Conservation (phyloP, 2,888 invertebrate genomes). For the Hartigia nigra region DNA sequence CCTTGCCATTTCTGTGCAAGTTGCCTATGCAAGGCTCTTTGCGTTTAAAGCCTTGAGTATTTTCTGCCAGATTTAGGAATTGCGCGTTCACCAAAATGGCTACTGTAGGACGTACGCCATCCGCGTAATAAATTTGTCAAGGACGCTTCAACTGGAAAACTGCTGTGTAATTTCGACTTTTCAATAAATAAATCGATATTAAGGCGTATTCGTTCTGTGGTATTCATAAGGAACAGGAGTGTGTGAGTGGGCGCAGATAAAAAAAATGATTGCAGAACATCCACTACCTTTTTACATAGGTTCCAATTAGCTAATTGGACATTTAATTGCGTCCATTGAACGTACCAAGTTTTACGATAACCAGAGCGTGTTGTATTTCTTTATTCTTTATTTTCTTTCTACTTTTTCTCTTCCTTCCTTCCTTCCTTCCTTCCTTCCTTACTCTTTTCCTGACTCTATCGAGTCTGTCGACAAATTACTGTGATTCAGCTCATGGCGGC, state of each 20-base stretch:
- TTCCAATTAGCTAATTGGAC: constrained; percentile 32
- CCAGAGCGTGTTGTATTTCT: constrained; percentile 34
- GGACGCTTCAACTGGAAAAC: neutral
- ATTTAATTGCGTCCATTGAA: constrained; percentile 30
- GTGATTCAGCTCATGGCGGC: constrained; percentile 22
- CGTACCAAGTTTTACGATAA: constrained; percentile 37
- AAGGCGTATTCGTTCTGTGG: neutral
- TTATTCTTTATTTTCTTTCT: constrained; percentile 15
- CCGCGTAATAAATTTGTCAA: neutral
- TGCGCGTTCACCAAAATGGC: neutral
- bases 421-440: neutral
- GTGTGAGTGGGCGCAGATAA: neutral
- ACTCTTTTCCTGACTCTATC: neutral
- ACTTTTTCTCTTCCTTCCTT: constrained; percentile 13
- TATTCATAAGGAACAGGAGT: neutral
- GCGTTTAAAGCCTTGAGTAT: neutral
- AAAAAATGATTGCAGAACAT: neutral
- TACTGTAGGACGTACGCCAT: neutral
- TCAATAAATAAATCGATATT: neutral
- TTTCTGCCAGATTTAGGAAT: neutral
- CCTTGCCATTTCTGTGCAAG: neutral
- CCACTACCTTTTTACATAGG: constrained; percentile 12
- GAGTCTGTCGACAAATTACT: constrained; percentile 25
- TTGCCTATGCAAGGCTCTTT: neutral
- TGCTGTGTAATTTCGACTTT: neutral